Evolutionary conservation across 2,888 invertebrate genomes (phyloP).

Genomic region (Endotricha flammealis): DNA sequence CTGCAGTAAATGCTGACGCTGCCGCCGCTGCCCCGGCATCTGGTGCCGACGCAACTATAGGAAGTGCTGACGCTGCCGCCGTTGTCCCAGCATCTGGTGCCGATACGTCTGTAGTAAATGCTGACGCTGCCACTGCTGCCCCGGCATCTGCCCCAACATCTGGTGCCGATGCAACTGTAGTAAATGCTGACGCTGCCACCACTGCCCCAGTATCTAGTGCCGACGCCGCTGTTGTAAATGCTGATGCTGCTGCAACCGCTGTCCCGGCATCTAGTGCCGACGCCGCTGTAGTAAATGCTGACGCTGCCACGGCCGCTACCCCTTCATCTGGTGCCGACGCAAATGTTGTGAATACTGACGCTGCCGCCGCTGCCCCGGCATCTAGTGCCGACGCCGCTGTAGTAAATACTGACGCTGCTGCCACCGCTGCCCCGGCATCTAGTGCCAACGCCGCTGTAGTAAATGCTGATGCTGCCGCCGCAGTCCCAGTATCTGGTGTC

Average conservation of each 20-base stretch:
- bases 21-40: too few relatives aligned
- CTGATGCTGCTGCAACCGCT: neutral
- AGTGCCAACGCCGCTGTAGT: neutral
- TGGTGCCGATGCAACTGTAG: neutral
- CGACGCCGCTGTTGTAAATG: neutral
- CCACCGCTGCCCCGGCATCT: neutral
- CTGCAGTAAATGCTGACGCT: slow-evolving; percentile 2
- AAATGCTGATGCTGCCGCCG: slow-evolving; percentile 4
- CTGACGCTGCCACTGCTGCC: neutral
- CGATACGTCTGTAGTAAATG: neutral
- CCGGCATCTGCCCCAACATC: neutral
- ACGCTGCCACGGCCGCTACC: neutral
- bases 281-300: too few relatives aligned
- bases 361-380: neutral
- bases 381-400: neutral
- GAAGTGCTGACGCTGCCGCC: neutral
- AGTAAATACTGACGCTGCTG: neutral
- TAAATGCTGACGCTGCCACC: neutral
- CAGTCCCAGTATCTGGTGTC: neutral
- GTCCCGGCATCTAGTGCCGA: neutral
- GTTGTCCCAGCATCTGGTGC: neutral
- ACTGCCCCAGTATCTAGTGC: neutral
- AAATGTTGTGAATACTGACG: neutral
- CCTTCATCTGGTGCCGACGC: neutral
- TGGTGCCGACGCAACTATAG: neutral